These are phyloP conservation scores for Girardia tigrina DNA, from an alignment of 2,888 invertebrate species.

Conservation along the genomic window DNA sequence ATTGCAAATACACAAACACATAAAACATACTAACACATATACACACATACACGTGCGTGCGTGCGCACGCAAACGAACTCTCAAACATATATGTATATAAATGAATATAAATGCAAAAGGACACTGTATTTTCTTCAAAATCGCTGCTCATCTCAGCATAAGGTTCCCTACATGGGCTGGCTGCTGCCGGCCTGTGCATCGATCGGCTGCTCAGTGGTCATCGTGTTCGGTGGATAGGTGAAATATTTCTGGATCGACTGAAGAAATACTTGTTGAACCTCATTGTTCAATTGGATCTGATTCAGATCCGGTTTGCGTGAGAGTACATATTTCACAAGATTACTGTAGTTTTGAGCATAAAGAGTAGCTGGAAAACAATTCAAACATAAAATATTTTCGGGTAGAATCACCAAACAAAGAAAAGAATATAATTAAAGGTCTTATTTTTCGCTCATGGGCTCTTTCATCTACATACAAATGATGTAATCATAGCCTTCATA, in stretches of 20 bases:
- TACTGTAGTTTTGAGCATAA: conserved; percentile 10
- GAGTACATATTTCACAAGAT: not conserved
- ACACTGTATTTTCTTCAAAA: not conserved
- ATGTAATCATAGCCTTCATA: too few relatives aligned
- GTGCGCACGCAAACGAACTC: too few relatives aligned
- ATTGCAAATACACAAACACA: not conserved
- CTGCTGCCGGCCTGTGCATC: not conserved
- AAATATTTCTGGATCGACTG: conserved; percentile 2
- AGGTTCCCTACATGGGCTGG: too few relatives aligned
- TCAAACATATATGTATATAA: not conserved
- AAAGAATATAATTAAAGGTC: too few relatives aligned
- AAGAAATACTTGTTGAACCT: not conserved
- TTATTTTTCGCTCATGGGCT: too few relatives aligned
- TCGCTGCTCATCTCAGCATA: not conserved
- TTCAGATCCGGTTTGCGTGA: conserved; percentile 6
- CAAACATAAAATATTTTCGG: not conserved
- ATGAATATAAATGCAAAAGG: conserved; percentile 8
- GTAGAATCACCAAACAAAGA: too few relatives aligned
- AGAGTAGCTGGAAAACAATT: not conserved
- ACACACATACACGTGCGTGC: too few relatives aligned
- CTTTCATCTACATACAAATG: too few relatives aligned
- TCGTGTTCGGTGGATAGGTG: not conserved
- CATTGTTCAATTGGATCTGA: conserved; percentile 10
- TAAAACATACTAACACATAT: too few relatives aligned
- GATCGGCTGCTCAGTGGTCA: not conserved